Evolutionary conservation across 2,797 vertebrate species (phyloP).

Genomic region (Capromys pilorides): DNA sequence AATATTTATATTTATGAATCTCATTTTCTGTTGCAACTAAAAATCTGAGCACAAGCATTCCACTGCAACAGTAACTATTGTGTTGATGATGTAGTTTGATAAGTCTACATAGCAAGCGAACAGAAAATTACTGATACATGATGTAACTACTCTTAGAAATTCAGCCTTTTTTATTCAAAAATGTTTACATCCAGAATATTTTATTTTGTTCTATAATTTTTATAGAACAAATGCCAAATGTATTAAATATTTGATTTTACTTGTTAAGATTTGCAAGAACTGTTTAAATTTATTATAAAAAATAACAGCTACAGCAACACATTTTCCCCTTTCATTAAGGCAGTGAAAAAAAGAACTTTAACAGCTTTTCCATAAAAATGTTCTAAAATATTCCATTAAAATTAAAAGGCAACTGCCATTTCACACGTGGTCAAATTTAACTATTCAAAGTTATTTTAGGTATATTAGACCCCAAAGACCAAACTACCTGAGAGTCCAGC

Average conservation of each 20-base stretch:
- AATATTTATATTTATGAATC: conserved; percentile 1
- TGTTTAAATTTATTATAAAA: conserved; percentile 81
- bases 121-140: conserved; percentile 56
- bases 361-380: conserved; percentile 78
- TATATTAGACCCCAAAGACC: conserved; percentile 79
- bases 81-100: conserved; percentile 1
- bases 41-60: conserved; percentile 19
- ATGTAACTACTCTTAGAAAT: conserved; percentile 61
- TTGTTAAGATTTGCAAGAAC: conserved; percentile 80
- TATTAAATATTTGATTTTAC: conserved; percentile 80
- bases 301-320: conserved; percentile 74
- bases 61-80: conserved; percentile 9
- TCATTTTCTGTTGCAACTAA: conserved; percentile 40
- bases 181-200: conserved; percentile 69
- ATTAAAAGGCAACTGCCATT: conserved; percentile 83
- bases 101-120: conserved; percentile 50
- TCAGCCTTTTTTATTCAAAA: conserved; percentile 62
- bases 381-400: conserved; percentile 84
- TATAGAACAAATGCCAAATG: conserved; percentile 77
- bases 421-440: conserved; percentile 86
- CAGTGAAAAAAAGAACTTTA: conserved; percentile 76
- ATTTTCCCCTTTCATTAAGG: conserved; percentile 80
- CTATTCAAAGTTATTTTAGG: conserved; percentile 80
- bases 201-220: conserved; percentile 79
- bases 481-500: conserved; percentile 82